Base-by-base conservation (phyloP, 2,888 invertebrate species). In the Drosophila cracens region DNA sequence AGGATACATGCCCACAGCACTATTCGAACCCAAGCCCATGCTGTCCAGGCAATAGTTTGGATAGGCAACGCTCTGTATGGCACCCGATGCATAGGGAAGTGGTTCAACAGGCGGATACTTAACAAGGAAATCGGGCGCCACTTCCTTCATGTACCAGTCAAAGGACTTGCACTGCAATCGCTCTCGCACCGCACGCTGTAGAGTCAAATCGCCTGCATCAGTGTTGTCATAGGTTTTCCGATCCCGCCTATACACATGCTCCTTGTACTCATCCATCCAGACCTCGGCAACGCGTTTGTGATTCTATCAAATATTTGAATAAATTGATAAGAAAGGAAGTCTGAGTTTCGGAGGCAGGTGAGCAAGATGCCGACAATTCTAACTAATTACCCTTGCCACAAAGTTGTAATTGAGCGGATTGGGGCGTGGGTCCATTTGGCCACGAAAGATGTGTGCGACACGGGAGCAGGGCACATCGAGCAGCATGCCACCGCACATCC, bases 261-360 rank as follows among this genome's bases (percentile, higher is more conserved):
- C 95, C 2, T 97, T 97, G 92, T 98, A 99, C 89, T 99, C 99
- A 91, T 99, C 99, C 99, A 99, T 99, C 99, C 99, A 99, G 3
- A 99, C 99, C 87, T 98, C 98, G 0, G 98, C 98, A 0, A 99
- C 98, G 70, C 99, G 95, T 49, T 96, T 95, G 93, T 98, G 98
- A 93, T 99, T 99, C 96, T 97, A 90, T 18, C n/a, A 18, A 48
- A 88, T 16, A 38, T 81, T 27, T 51, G 67, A 61, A 67, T 18
- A 16, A 61, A 62, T 13, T 6, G 0, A 52, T 13, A 11, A 10
- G 51, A 16, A 31, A 31, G 2, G 13, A n/a, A n/a, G 43, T 7
- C 2, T 13, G 18, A 38, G 38, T 7, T 36, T 36, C 2, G 18
- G 7, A 18, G 38, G 18, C 0, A 8, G 18, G 11, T 11, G 21